Base-by-base conservation (phyloP, 1,140 invertebrate species). In the Cotesia glomerata region DNA sequence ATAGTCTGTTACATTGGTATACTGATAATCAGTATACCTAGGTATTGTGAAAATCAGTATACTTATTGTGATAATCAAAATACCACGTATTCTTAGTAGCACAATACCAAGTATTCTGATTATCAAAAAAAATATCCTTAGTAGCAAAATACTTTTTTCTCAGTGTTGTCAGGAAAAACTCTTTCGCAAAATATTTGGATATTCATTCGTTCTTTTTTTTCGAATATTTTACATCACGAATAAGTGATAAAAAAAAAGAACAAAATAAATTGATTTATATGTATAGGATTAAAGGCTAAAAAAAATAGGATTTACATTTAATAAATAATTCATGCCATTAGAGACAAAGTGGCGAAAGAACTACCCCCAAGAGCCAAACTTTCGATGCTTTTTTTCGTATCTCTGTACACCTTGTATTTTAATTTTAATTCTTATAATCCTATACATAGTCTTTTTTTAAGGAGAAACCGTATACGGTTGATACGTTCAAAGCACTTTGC, bases 131-230 rank as follows among this genome's bases (percentile, higher is more conserved):
- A n/a, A n/a, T n/a, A n/a, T n/a, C n/a, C n/a, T n/a, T n/a, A n/a
- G n/a, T n/a, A n/a, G n/a, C n/a, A n/a, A n/a, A n/a, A n/a, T n/a
- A n/a, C n/a, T n/a, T n/a, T n/a, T n/a, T n/a, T n/a, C n/a, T n/a
- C n/a, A n/a, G n/a, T n/a, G n/a, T n/a, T 56, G 32, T 65, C 34
- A 56, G 34, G 49, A 71, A 71, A 56, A 70, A 65, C 34, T 56
- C 65, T 65, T 65, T 52, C 63, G 45, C 35, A n/a, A 14, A 14
- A 51, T 51, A 56, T 59, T 34, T 32, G 7, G 26, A 14, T 65
- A 16, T 65, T 65, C 45, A 51, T 51, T n/a, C 34, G 7, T 14
- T 65, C n/a, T 65, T 16, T 32, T 59, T 7, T 11, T 26, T 35
- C 51, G 7, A 16, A 45, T 65, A 16, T 65, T 51, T 26, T 49